Conservation (phyloP, 2,113 vertebrate species). For the Ageneiosus marmoratus region DNA sequence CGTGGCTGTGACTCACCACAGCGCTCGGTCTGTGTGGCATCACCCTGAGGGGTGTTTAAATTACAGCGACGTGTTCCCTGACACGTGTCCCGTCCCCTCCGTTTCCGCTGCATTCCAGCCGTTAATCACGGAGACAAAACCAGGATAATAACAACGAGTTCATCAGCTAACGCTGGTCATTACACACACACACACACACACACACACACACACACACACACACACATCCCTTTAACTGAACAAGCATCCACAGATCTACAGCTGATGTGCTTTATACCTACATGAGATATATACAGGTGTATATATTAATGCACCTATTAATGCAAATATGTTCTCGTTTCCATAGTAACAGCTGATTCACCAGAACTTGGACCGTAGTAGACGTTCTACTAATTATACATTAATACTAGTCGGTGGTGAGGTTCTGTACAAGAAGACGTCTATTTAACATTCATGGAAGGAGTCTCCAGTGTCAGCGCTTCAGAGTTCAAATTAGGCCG, state of each 20-base stretch:
- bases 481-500: too few relatives aligned
- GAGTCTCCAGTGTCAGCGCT: too few relatives aligned
- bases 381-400: background rate
- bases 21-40: constrained; percentile 13
- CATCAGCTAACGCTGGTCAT: background rate
- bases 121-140: background rate
- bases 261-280: background rate
- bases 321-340: background rate
- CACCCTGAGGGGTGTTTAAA: constrained; percentile 32
- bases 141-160: background rate
- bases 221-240: background rate
- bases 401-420: too few relatives aligned
- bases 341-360: background rate
- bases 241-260: background rate
- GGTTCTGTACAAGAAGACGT: too few relatives aligned
- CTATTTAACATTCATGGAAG: too few relatives aligned
- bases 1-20: background rate
- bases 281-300: too few relatives aligned
- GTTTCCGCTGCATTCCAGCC: constrained; percentile 1
- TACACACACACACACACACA: background rate
- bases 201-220: constrained; percentile 14
- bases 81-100: constrained; percentile 9
- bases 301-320: background rate
- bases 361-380: background rate
- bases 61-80: constrained; percentile 32